Evolutionary conservation across 2,888 invertebrate genomes (phyloP).

Genomic region (Metopia argyrocephala): DNA sequence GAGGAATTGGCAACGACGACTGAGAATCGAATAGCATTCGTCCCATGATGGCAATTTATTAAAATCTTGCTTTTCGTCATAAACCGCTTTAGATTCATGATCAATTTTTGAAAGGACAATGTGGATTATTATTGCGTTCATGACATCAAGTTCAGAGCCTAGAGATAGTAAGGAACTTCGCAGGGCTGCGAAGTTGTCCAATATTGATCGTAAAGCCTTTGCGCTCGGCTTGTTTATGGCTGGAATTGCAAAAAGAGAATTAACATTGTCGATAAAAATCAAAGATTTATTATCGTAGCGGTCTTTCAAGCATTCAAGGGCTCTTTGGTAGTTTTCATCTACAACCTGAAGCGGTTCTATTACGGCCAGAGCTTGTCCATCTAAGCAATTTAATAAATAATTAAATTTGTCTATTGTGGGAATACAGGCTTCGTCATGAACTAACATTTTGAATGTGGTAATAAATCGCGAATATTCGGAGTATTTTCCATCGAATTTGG

Average conservation of each 20-base stretch:
- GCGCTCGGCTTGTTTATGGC: too few species aligned
- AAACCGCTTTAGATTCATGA: background rate
- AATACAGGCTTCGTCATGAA: background rate
- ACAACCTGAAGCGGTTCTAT: constrained; percentile 16
- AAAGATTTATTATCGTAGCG: constrained; percentile 13
- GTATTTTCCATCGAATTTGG: background rate
- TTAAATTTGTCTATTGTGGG: constrained; percentile 4
- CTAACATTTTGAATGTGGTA: background rate
- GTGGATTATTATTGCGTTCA: background rate
- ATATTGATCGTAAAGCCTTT: too few species aligned
- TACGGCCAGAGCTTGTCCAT: constrained; percentile 25
- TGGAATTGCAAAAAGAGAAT: background rate
- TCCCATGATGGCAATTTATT: constrained; percentile 5
- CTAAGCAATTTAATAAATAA: constrained; percentile 20
- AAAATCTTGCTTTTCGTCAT: background rate
- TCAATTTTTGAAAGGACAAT: constrained; percentile 3
- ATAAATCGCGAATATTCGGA: background rate
- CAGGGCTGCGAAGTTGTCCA: too few species aligned
- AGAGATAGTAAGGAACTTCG: too few species aligned
- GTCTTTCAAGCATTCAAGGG: background rate
- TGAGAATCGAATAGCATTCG: background rate
- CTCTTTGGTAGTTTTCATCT: background rate
- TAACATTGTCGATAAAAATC: background rate
- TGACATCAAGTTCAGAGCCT: too few species aligned
- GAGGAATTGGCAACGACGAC: background rate